Evolutionary conservation across 2,113 vertebrate species (phyloP), one percentile per base, ranked within the genome.

Genomic region (Tachysurus fulvidraco): DNA sequence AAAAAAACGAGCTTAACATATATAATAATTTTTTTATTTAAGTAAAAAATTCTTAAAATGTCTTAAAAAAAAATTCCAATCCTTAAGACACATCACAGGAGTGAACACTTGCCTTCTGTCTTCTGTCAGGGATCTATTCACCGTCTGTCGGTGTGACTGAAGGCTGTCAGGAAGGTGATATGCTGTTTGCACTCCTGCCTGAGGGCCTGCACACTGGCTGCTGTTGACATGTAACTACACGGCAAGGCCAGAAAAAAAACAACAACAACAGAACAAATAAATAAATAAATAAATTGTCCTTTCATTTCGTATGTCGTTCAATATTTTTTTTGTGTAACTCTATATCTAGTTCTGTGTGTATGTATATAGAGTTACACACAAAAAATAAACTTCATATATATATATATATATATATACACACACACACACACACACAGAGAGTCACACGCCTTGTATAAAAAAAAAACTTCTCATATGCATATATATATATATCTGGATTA

Each of bases 81-180:
- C 8, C 36, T 67, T 30, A 36, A 41, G 67, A 44, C 13, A 14
- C 52, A 76, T 62, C 36, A 36, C 80, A 69, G 13, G 13, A 71
- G 21, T 74, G 83, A 59, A 30, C 30, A 28, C 44, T 60, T 57
- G 50, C 13, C 30, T 36, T 77, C 25, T 55, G 9, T 86, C 41
- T 85, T 64, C 65, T 50, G 62, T 79, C 84, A 83, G 65, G 36
- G 44, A 23, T 44, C 36, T 44, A 44, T 73, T 10, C 65, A 36
- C 30, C 8, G 14, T 12, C 2, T 36, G 65, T 69, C 2, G 30
- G 65, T 36, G 65, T 69, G 65, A 69, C 30, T 8, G 65, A 69
- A 69, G 65, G 69, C 36, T 73, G 67, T 44, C 19, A 44, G 19
- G 69, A 73, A 73, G 3, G 36, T 73, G 69, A 6, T 19, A 23